Conservation (phyloP, 1,140 invertebrate species). For the Cotesia typhae region DNA sequence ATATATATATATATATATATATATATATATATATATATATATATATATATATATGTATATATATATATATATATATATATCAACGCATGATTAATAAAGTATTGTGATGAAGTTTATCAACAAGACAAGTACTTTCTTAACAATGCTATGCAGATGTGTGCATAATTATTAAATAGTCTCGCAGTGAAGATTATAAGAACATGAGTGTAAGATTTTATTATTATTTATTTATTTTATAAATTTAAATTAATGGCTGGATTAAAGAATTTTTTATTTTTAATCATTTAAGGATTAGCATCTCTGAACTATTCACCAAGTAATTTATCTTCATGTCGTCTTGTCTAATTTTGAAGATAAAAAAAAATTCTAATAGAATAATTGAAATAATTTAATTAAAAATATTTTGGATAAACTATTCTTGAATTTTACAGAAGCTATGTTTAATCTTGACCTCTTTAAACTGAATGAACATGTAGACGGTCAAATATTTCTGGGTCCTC, state of each 20-base stretch:
- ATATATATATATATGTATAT: background rate
- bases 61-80: background rate
- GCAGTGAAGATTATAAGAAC: background rate
- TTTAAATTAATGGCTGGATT: too few species aligned
- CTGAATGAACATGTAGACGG: background rate
- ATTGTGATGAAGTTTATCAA: background rate
- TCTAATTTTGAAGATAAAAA: too few species aligned
- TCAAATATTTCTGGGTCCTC: constrained; percentile 10
- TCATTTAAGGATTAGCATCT: too few species aligned
- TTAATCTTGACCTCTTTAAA: background rate
- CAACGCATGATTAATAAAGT: background rate
- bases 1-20: background rate
- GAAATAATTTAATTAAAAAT: too few species aligned
- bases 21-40: background rate
- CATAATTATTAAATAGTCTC: constrained; percentile 1
- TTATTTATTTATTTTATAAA: too few species aligned
- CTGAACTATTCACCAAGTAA: too few species aligned
- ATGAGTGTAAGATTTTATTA: background rate
- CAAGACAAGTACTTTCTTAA: background rate
- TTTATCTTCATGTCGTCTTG: too few species aligned
- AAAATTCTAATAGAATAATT: too few species aligned
- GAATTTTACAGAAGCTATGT: too few species aligned
- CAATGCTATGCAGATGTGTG: constrained; percentile 1
- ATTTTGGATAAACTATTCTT: too few species aligned
- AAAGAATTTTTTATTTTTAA: too few species aligned